These are phyloP conservation scores for Cephalopterus ornatus DNA, from an alignment of 2,113 vertebrate genomes.

Conservation along the genomic window DNA sequence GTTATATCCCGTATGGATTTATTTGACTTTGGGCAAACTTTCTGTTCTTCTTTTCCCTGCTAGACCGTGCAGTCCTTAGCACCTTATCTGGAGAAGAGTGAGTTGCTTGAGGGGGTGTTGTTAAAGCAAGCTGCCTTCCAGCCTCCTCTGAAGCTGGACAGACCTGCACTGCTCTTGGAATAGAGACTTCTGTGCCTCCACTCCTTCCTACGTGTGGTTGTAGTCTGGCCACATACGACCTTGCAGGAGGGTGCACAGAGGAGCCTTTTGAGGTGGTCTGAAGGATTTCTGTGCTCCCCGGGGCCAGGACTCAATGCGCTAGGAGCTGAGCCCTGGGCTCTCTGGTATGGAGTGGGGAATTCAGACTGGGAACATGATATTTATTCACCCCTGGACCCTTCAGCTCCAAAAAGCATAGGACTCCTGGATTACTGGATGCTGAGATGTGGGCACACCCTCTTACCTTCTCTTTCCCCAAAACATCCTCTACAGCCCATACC, in stretches of 20 bases:
- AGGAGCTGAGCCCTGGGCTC: not conserved
- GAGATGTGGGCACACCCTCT: not conserved
- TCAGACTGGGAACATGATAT: not conserved
- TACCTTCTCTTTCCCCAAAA: not conserved
- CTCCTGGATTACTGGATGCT: not conserved
- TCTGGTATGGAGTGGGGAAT: not conserved
- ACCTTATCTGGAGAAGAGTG: not conserved
- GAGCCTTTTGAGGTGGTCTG: not conserved
- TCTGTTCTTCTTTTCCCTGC: not conserved
- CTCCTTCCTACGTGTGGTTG: not conserved
- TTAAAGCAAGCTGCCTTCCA: not conserved
- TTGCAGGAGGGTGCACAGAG: not conserved
- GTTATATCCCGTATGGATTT: not conserved
- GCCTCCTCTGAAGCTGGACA: not conserved
- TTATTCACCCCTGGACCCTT: not conserved
- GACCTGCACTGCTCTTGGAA: not conserved
- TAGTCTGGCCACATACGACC: not conserved
- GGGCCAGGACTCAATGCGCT: not conserved
- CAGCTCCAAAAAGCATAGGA: not conserved
- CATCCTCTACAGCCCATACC: not conserved
- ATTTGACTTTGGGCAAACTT: not conserved
- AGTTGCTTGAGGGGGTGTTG: not conserved
- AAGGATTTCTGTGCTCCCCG: not conserved
- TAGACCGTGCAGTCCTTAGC: not conserved
- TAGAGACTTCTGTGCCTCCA: not conserved